Evolutionary conservation across 2,797 vertebrate species (phyloP).

Genomic region (Gymnodraco acuticeps): DNA sequence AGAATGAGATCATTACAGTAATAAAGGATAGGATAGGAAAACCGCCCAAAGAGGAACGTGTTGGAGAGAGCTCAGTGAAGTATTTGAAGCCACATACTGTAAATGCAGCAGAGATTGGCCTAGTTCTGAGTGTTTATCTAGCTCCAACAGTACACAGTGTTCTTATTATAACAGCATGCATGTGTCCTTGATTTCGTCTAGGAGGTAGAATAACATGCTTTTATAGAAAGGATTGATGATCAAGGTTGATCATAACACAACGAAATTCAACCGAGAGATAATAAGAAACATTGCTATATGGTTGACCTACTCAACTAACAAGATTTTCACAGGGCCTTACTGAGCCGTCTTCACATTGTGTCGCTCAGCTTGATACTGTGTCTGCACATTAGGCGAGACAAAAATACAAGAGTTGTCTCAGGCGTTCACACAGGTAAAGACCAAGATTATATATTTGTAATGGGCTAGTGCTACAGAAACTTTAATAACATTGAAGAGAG

Average conservation of each 20-base stretch:
- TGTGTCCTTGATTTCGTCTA: conserved; percentile 33
- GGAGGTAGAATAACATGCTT: neutral
- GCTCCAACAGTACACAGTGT: conserved; percentile 60
- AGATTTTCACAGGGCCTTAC: neutral
- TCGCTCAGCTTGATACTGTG: conserved; percentile 2
- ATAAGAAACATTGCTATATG: neutral
- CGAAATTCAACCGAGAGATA: neutral
- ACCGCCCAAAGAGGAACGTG: conserved; percentile 18
- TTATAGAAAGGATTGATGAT: neutral
- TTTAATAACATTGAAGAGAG: no score
- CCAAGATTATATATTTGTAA: neutral
- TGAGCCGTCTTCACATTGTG: neutral
- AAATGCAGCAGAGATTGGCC: conserved; percentile 67
- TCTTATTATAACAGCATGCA: conserved; percentile 48
- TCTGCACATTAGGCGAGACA: neutral
- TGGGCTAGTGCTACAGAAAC: neutral
- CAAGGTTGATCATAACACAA: neutral
- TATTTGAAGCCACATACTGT: conserved; percentile 59
- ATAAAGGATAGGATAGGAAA: conserved; percentile 17
- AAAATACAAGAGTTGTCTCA: neutral
- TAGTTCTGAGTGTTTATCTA: conserved; percentile 62
- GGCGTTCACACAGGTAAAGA: neutral
- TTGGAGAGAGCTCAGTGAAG: conserved; percentile 28
- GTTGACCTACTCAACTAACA: neutral
- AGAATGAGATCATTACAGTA: conserved; percentile 24